These are phyloP conservation scores for Willowsia nigromaculata DNA, from an alignment of 2,888 invertebrate species.

Conservation along the genomic window DNA sequence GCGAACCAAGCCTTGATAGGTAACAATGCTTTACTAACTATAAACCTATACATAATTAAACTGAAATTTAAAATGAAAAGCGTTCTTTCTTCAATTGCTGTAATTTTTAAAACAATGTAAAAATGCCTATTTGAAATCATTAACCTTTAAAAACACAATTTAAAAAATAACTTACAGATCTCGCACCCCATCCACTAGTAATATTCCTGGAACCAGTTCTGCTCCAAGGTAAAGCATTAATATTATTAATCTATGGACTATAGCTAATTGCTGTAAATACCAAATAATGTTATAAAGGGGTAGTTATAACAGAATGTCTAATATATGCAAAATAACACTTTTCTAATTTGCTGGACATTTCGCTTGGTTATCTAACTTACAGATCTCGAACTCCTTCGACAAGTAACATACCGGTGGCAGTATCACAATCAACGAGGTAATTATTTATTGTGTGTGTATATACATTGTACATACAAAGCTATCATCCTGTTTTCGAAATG, in stretches of 20 bases:
- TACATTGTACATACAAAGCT: no score
- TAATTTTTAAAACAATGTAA: no score
- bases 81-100: no score
- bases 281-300: no score
- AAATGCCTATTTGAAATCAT: no score
- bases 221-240: slow-evolving; percentile 49
- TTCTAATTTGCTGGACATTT: background rate
- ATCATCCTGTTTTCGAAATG: no score
- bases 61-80: no score
- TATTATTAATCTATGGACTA: no score
- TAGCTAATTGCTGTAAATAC: no score
- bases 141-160: slow-evolving; percentile 18
- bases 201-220: slow-evolving; percentile 53
- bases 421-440: slow-evolving; percentile 74
- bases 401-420: slow-evolving; percentile 78
- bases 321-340: background rate
- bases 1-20: slow-evolving; percentile 73
- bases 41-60: background rate
- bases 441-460: no score
- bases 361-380: slow-evolving; percentile 31
- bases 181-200: slow-evolving; percentile 61
- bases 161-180: slow-evolving; percentile 53
- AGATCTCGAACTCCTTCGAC: slow-evolving; percentile 78
- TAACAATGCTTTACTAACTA: slow-evolving; percentile 50
- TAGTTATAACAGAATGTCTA: no score